Evolutionary conservation across 1,140 invertebrate genomes (phyloP).

Genomic region (Odontomachus brunneus): DNA sequence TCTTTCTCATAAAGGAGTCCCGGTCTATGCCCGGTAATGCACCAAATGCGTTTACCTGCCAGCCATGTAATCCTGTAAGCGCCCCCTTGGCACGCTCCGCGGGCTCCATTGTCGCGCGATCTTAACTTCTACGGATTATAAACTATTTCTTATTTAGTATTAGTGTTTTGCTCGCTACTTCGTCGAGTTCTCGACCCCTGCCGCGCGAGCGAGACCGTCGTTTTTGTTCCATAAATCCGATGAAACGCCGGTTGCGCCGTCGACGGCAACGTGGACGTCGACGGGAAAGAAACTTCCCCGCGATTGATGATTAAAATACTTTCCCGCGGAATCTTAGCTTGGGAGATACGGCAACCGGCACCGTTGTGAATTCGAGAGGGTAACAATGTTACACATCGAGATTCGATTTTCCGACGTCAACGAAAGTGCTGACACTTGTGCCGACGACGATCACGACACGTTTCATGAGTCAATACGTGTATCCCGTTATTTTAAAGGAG

Average conservation of each 20-base stretch:
- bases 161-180: constrained; percentile 75
- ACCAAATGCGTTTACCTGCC: constrained; percentile 78
- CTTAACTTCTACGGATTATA: constrained; percentile 84
- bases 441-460: background rate
- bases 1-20: constrained; percentile 28
- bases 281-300: background rate
- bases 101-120: constrained; percentile 78
- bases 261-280: background rate
- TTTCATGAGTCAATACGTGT: background rate
- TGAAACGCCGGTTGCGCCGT: constrained; percentile 25
- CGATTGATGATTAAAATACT: constrained; percentile 15
- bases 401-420: too few relatives aligned
- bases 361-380: too few relatives aligned
- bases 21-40: constrained; percentile 46
- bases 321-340: background rate
- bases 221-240: constrained; percentile 59
- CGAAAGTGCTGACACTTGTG: background rate
- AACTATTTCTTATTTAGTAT: constrained; percentile 81
- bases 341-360: too few relatives aligned
- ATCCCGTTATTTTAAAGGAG: background rate
- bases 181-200: constrained; percentile 68
- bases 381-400: too few relatives aligned
- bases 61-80: constrained; percentile 81
- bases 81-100: constrained; percentile 82
- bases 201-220: constrained; percentile 64